Evolutionary conservation across 2,113 vertebrate genomes (phyloP), one percentile per base, ranked within the genome.

Genomic region (Nansenia antarctica): DNA sequence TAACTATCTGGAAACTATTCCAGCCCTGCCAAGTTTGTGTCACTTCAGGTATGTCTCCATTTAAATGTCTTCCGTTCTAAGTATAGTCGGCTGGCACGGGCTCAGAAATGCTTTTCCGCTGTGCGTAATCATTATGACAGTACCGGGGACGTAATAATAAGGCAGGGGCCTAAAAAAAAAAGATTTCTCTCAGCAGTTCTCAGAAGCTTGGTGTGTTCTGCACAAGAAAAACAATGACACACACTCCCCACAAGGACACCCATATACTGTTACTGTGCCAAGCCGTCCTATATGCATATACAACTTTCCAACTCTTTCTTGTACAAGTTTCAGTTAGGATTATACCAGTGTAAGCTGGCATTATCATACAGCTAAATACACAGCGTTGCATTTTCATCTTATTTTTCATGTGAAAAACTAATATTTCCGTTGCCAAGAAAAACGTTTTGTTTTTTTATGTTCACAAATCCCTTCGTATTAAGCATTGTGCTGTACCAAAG

Each of bases 1-100:
- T 77, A 88, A 85, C 82, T 89, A 87, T 86, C 88, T 91, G 88
- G 87, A 89, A 91, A 90, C 87, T 80, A 85, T 88, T 89, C 81
- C 1, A 26, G 74, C 37, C 45, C 80, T 75, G 89, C 88, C 89
- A 90, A 88, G 82, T 87, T 81, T 81, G 74, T 88, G 89, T 91
- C 89, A 90, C 89, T 86, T 88, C 82, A 88, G 87, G 82, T 90
- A 89, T 86, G 83, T 85, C 81, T 88, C 85, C 72, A 72, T 82
- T 86, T 79, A 84, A 87, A 55, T 67, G 80, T 75, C 77, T 89
- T 82, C 83, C 80, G 72, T 73, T 80, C 67, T 84, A 86, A 88
- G 81, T 84, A 84, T 65, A 81, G 70, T 1, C 71, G 81, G 82
- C 85, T 88, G 86, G 81, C 78, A 80, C 32, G 1, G 66, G 66